phyloP scores from a whole-genome alignment of 2,113 vertebrate genomes.

The Amblyopsis rosae region DNA sequence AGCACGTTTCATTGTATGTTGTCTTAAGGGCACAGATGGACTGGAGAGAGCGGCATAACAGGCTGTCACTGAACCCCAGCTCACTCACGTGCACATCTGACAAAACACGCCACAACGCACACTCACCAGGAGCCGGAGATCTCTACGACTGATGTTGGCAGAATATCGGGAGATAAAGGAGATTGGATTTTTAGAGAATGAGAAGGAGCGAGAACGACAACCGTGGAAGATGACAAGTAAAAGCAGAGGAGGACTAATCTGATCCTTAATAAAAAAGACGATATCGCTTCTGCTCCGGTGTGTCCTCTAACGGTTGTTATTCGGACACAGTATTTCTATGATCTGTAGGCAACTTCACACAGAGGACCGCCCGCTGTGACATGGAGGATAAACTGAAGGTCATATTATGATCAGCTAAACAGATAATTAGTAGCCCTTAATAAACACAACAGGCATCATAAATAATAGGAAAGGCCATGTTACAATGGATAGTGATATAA shows the following conservation, averaged over 20 bases:
- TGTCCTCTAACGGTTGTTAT: constrained; percentile 39
- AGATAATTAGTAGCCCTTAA: neutral
- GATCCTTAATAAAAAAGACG: constrained; percentile 28
- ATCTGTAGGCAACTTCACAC: constrained; percentile 11
- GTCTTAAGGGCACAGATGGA: constrained; percentile 23
- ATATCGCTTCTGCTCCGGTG: constrained; percentile 48
- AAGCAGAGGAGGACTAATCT: neutral
- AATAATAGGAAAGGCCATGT: neutral
- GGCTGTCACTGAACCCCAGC: constrained; percentile 28
- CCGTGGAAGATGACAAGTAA: constrained; percentile 45
- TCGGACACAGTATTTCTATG: neutral
- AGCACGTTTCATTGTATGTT: neutral
- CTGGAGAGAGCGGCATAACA: constrained; percentile 3
- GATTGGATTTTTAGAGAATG: constrained; percentile 46
- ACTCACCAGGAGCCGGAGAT: constrained; percentile 48
- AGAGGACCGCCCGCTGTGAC: constrained; percentile 7
- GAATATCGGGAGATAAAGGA: constrained; percentile 50
- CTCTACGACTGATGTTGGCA: constrained; percentile 5
- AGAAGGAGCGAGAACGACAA: constrained; percentile 21
- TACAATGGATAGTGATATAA: no score
- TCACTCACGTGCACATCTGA: constrained; percentile 28
- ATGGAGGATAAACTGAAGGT: constrained; percentile 2
- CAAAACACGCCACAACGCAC: constrained; percentile 12
- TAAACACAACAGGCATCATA: neutral
- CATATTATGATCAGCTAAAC: constrained; percentile 16